Evolutionary conservation across 2,888 invertebrate genomes (phyloP).

Genomic region (Barypeithes pellucidus): DNA sequence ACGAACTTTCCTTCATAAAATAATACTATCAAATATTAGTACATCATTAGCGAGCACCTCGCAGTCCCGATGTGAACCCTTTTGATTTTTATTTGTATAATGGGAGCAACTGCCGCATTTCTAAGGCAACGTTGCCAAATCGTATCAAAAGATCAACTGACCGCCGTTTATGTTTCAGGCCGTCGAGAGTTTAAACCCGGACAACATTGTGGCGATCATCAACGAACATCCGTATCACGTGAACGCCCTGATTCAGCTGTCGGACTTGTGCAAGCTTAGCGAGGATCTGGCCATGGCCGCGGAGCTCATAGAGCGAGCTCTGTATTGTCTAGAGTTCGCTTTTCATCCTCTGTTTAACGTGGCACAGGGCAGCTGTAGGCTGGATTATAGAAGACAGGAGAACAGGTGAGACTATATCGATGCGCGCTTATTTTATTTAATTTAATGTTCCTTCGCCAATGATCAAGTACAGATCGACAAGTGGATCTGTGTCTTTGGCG

Average conservation of each 20-base stretch:
- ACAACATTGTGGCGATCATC: constrained; percentile 83
- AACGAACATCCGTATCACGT: constrained; percentile 86
- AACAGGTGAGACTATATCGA: constrained; percentile 84
- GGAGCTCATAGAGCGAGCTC: constrained; percentile 84
- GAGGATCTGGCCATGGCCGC: constrained; percentile 87
- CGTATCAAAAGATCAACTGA: no score
- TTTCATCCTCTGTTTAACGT: constrained; percentile 88
- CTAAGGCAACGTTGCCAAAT: no score
- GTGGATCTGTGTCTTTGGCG: no score
- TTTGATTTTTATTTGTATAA: no score
- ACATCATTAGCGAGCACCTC: no score
- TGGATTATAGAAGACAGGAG: constrained; percentile 86
- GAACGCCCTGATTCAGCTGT: constrained; percentile 85
- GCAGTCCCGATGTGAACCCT: no score
- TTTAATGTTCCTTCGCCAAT: no score
- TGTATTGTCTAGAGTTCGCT: constrained; percentile 84
- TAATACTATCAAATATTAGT: no score
- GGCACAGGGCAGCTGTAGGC: constrained; percentile 80
- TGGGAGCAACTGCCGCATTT: no score
- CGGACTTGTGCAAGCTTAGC: constrained; percentile 84
- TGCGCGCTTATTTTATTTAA: no score
- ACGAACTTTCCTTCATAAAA: no score
- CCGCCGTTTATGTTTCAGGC: constrained; percentile 73
- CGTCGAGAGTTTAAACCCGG: constrained; percentile 85
- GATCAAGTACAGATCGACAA: no score